Evolutionary conservation across 2,888 invertebrate genomes (phyloP), one percentile per base, ranked within the genome.

Genomic region (Meiosimyza decipiens): DNA sequence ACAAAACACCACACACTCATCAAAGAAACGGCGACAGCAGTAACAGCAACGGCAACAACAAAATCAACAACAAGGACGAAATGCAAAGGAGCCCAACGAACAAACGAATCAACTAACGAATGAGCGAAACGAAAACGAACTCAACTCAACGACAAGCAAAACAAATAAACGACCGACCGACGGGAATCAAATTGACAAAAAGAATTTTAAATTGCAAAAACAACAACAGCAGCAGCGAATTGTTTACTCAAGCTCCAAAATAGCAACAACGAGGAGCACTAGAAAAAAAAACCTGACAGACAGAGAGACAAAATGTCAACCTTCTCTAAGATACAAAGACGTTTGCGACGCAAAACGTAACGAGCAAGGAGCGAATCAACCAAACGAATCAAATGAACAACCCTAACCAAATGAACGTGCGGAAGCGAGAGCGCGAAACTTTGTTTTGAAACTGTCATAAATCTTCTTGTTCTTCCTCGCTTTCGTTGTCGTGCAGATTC

Each of bases 401-500:
- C 69, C 69, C 49, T 47, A n/a, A n/a, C 49, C 49, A n/a, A 7
- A 22, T 77, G 76, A 78, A 83, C 76, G 77, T 77, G 76, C 62
- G 52, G 18, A 73, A 72, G 65, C 73, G 70, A 81, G 83, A 79
- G 82, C 79, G 80, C 77, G 77, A 78, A 79, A 78, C 79, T 80
- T 81, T 83, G 82, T 82, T 81, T 82, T 84, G 80, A 80, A 84
- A 82, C 83, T 86, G 86, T 84, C 86, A 85, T 86, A 85, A 85
- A 85, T 86, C 83, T 84, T 84, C 82, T 80, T 82, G 83, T 82
- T 69, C 60, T 60, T 11, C 51, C 54, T 40, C 13, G 18, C 50
- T 15, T 40, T 40, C 80, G 80, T 74, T 76, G 79, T 83, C 84
- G 82, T 40, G 6, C 40, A 6, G 28, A 40, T 9, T 9, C 40